These are phyloP conservation scores for Gallinago solitaria DNA, from an alignment of 2,797 vertebrate species.

Conservation along the genomic window DNA sequence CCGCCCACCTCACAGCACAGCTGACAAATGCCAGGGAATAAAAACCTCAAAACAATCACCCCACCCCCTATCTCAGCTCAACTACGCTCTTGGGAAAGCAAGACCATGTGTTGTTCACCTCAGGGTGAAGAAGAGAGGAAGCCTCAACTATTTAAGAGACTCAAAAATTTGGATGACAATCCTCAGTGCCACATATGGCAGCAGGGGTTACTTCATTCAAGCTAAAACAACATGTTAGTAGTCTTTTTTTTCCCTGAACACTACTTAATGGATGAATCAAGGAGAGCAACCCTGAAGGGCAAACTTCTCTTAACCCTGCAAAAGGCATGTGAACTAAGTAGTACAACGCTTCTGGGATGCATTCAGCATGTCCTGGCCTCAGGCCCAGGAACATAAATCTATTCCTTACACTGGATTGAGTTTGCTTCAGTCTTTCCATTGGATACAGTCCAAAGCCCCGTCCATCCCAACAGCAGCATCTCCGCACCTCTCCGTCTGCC, in stretches of 20 bases:
- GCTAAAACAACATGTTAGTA: conserved; percentile 4
- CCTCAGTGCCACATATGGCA: not conserved
- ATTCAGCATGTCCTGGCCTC: conserved; percentile 39
- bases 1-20: not conserved
- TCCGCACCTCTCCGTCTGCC: not conserved
- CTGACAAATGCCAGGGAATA: not conserved
- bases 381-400: conserved; percentile 40
- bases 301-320: conserved; percentile 39
- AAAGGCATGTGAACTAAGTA: conserved; percentile 43
- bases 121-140: not conserved
- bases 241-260: not conserved
- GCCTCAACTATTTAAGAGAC: not conserved
- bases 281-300: conserved; percentile 40
- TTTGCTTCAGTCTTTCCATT: conserved; percentile 38
- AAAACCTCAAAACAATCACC: not conserved
- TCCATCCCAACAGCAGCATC: not conserved
- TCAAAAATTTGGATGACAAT: not conserved
- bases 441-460: conserved; percentile 11
- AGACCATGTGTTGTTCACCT: not conserved
- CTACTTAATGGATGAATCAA: conserved; percentile 31
- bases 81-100: not conserved
- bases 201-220: conserved; percentile 17
- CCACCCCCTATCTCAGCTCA: not conserved
- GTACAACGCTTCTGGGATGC: conserved; percentile 52
- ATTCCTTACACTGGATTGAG: conserved; percentile 3